Percentiles rank a stretch among this genome's conserved stretches.
These are phyloP conservation scores for Halictus ligatus DNA, from an alignment of 2,888 invertebrate species.

Conservation along the genomic window DNA sequence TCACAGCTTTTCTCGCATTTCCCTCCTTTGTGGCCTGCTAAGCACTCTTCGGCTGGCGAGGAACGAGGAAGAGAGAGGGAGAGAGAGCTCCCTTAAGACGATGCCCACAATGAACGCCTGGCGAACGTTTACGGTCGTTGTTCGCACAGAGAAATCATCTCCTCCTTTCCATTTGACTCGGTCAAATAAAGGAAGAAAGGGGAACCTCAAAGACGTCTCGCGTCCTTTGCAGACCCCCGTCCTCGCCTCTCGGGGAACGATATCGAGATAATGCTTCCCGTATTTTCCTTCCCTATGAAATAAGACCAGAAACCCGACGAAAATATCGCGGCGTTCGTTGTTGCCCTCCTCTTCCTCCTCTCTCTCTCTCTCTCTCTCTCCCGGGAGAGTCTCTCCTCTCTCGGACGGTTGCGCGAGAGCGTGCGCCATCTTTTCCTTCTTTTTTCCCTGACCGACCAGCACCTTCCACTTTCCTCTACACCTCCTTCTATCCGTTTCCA, in stretches of 20 bases:
- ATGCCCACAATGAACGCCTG: slow-evolving; percentile 66
- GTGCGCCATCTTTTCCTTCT: slow-evolving; percentile 14
- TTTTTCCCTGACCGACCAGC: slow-evolving; percentile 2
- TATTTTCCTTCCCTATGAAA: slow-evolving; percentile 64
- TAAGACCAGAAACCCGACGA: slow-evolving; percentile 53
- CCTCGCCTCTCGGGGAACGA: slow-evolving; percentile 28
- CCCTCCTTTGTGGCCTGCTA: slow-evolving; percentile 36
- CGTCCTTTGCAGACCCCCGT: slow-evolving; percentile 31
- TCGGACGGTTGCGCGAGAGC: background rate
- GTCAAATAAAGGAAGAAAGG: slow-evolving; percentile 42
- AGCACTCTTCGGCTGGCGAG: slow-evolving; percentile 41
- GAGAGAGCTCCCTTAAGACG: slow-evolving; percentile 64
- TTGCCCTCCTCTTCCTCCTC: background rate
- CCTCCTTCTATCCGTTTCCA: slow-evolving; percentile 15
- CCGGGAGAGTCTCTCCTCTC: background rate
- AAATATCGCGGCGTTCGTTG: slow-evolving; percentile 55
- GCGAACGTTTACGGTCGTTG: slow-evolving; percentile 72
- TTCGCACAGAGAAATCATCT: slow-evolving; percentile 61
- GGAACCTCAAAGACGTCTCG: slow-evolving; percentile 54
- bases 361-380: slow-evolving; percentile 12
- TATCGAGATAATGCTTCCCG: slow-evolving; percentile 54
- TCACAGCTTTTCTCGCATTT: slow-evolving; percentile 34
- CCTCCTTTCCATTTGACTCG: slow-evolving; percentile 59
- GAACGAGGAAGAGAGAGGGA: background rate
- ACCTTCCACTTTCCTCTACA: slow-evolving; percentile 36